Conservation (phyloP, 30 jellyfish, hydroid and myxozoan genomes). For the Turritopsis dohrnii region DNA sequence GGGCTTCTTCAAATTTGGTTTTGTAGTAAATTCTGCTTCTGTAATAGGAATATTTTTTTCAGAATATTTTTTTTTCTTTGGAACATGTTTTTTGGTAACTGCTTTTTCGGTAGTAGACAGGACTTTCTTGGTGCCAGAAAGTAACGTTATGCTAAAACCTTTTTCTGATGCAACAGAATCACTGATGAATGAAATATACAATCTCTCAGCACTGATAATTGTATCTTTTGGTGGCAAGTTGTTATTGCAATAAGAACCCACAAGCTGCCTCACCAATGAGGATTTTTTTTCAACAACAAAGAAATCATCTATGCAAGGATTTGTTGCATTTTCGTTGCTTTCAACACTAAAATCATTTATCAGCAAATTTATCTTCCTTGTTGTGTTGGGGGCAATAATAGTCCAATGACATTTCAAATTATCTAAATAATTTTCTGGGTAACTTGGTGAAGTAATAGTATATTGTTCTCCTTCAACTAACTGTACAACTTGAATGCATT, state of each 20-base stretch:
- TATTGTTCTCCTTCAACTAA: slow-evolving; percentile 22
- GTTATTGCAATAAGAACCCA: slow-evolving; percentile 30
- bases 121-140: slow-evolving; percentile 10
- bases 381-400: slow-evolving; percentile 14
- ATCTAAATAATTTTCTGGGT: slow-evolving; percentile 27
- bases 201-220: not conserved
- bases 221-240: not conserved
- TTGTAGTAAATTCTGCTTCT: not conserved
- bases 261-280: not conserved
- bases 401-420: slow-evolving; percentile 34
- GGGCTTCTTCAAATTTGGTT: not conserved
- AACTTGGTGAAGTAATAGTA: slow-evolving; percentile 25
- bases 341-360: slow-evolving; percentile 19
- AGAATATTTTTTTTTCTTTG: not conserved
- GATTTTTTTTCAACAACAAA: not conserved
- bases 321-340: slow-evolving; percentile 19
- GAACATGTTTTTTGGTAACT: not conserved
- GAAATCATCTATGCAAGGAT: slow-evolving; percentile 26
- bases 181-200: not conserved
- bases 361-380: not conserved
- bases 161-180: slow-evolving; percentile 20
- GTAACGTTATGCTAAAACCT: slow-evolving; percentile 20
- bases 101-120: slow-evolving; percentile 7
- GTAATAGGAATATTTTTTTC: not conserved
- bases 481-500: slow-evolving; percentile 26